Evolutionary conservation across 1,140 invertebrate genomes (phyloP), one percentile per base, ranked within the genome.

Genomic region (Drosophila ficusphila): DNA sequence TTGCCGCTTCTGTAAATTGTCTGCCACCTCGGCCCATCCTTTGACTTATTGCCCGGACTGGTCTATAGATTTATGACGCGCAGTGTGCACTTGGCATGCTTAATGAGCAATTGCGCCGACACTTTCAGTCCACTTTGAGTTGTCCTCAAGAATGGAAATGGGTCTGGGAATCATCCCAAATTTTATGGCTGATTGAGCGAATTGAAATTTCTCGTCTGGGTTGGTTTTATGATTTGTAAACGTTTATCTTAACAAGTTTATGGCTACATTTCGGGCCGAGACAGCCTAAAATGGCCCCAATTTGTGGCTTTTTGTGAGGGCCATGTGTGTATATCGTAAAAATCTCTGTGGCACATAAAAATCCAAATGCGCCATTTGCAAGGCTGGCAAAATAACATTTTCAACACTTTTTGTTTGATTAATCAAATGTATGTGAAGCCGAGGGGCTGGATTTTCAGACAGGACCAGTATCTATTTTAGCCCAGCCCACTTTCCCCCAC

Each of bases 321-420:
- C 34, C 48, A 7, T 27, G 36, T 62, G 39, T 69, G 9, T 49
- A 46, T 42, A 51, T 69, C 64, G 69, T 57, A 54, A 75, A 72
- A 76, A 79, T 85, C 71, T 69, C 57, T 70, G 78, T 58, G 62
- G 39, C 77, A 70, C 73, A 88, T 77, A 88, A 86, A 88, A 81
- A 76, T 67, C 76, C 48, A 82, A 86, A 81, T 76, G 81, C 76
- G 81, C 57, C 79, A 73, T 86, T 86, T 86, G 82, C 72, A 70
- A 60, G 54, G 73, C 72, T 81, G 73, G 76, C 72, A 77, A 75
- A 86, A 88, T 81, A 88, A 82, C 82, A 88, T 88, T 88, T 86
- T 77, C 82, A 86, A 86, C 82, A 86, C 82, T 82, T 88, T 86
- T 67, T 69, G 73, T 82, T 86, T 81, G 82, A 82, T 82, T 82